These are phyloP conservation scores for Nibea albiflora DNA, from an alignment of 2,113 vertebrate species.

Conservation along the genomic window DNA sequence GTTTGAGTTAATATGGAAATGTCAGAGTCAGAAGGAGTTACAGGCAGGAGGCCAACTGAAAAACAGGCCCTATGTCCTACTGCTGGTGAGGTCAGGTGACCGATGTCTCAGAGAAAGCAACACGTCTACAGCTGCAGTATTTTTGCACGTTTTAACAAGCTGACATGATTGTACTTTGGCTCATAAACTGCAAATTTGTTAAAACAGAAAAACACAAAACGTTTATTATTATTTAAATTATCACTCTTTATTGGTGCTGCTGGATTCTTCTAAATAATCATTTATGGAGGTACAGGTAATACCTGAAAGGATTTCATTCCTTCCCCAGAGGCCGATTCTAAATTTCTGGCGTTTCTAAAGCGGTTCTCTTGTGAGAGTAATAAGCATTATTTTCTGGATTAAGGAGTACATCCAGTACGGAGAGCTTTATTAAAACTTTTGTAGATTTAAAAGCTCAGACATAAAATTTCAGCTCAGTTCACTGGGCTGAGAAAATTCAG, in stretches of 20 bases:
- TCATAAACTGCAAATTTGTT: conserved; percentile 25
- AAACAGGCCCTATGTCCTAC: conserved; percentile 40
- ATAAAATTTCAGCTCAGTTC: conserved; percentile 18
- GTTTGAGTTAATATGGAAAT: conserved; percentile 68
- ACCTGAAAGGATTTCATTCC: conserved; percentile 22
- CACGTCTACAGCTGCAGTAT: not conserved
- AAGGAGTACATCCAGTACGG: not conserved
- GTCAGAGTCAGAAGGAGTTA: conserved; percentile 37
- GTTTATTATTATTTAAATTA: conserved; percentile 38
- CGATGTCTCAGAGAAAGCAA: conserved; percentile 17
- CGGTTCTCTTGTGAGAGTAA: conserved; percentile 16
- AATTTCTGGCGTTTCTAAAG: conserved; percentile 25
- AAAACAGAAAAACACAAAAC: conserved; percentile 23
- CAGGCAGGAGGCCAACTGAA: conserved; percentile 38
- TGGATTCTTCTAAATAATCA: conserved; percentile 33
- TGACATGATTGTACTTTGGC: conserved; percentile 28
- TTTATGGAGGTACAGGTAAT: conserved; percentile 34
- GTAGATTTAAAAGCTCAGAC: conserved; percentile 29
- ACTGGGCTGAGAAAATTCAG: conserved; percentile 10
- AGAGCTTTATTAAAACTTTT: conserved; percentile 13
- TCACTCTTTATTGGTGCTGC: conserved; percentile 31
- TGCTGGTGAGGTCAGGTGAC: conserved; percentile 35
- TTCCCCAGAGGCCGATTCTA: conserved; percentile 9
- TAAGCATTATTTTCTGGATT: conserved; percentile 22
- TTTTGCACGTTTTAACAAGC: conserved; percentile 37